Evolutionary conservation across 1,140 invertebrate genomes (phyloP), one percentile per base, ranked within the genome.

Genomic region (Chlorops oryzae): DNA sequence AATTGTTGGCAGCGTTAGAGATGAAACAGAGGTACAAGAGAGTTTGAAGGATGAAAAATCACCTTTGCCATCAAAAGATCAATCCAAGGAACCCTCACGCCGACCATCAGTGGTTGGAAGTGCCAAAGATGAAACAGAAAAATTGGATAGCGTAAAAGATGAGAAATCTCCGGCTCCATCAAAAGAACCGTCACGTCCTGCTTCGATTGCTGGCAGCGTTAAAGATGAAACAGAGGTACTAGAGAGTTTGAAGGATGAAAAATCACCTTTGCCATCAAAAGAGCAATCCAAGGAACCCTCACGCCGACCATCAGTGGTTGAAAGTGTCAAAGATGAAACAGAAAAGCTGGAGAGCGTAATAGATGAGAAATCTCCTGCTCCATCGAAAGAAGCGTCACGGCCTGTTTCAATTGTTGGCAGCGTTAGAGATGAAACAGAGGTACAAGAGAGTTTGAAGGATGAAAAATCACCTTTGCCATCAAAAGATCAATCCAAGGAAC

Each of bases 381-480:
- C 44, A 13, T 65, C 61, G 1, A 58, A 62, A 15, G 60, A 58
- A 49, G 40, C 48, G 1, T 61, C 63, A 0, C 38, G 59, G 4
- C 56, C 59, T 6, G 55, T 43, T 32, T 68, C 65, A 5, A 53
- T 56, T 1, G 49, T 45, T 2, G 55, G 53, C 24, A 61, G 52
- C 12, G 2, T 20, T 1, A 54, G 56, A 17, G 55, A 52, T 10
- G 54, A 58, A 21, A 17, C 47, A n/a, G n/a, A n/a, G n/a, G n/a
- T n/a, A n/a, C n/a, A n/a, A n/a, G n/a, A n/a, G n/a, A n/a, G n/a
- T n/a, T n/a, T n/a, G n/a, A 27, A 49, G n/a, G 24, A 28, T 42
- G 40, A 17, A 1, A 27, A 27, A 9, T n/a, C 6, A n/a, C n/a
- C n/a, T n/a, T n/a, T n/a, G n/a, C n/a, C n/a, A n/a, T n/a, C n/a